These are phyloP conservation scores for Patella pellucida DNA, from an alignment of 2,888 invertebrate genomes.

Conservation along the genomic window DNA sequence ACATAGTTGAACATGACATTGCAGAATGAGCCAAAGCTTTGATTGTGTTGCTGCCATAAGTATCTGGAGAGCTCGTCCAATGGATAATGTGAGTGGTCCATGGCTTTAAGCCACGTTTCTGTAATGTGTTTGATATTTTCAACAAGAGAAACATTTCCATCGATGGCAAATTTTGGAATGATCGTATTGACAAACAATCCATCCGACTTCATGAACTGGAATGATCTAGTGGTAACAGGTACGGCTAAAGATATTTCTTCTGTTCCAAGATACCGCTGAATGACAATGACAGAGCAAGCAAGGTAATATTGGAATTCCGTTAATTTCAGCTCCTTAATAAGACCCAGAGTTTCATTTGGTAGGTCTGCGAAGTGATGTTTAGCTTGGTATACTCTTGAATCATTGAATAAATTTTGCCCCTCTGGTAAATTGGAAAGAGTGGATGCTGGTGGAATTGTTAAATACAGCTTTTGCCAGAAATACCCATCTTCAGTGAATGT, in stretches of 20 bases:
- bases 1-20: neutral
- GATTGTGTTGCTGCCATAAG: neutral
- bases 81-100: neutral
- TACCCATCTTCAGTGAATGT: neutral
- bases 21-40: neutral
- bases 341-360: neutral
- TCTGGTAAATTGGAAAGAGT: neutral
- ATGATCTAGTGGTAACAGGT: neutral
- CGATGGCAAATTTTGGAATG: neutral
- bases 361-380: neutral
- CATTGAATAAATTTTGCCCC: neutral
- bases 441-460: neutral
- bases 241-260: neutral
- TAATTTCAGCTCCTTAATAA: neutral
- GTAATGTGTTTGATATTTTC: neutral
- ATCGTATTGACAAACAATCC: conserved; percentile 2
- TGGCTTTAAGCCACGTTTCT: neutral
- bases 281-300: neutral
- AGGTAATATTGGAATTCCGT: neutral
- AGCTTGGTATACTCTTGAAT: neutral
- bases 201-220: neutral
- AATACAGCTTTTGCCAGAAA: neutral
- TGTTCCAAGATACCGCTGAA: neutral
- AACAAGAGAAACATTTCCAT: neutral
- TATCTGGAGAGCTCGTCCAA: neutral